Evolutionary conservation across 2,797 vertebrate species (phyloP).

Genomic region (Neosilurus mollespiculum): DNA sequence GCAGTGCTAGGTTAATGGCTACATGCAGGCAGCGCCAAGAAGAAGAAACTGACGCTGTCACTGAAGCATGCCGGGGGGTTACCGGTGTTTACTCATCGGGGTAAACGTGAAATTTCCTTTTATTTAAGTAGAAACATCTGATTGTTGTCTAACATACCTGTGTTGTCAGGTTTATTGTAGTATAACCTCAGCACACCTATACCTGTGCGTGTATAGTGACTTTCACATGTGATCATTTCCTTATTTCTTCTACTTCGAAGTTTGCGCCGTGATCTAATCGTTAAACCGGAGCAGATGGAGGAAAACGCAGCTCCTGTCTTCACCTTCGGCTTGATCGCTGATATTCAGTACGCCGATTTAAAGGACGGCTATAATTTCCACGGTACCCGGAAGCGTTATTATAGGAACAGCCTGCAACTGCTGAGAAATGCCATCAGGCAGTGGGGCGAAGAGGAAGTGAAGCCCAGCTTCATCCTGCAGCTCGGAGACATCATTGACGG

Average conservation of each 20-base stretch:
- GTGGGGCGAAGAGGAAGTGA: conserved; percentile 70
- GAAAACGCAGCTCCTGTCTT: conserved; percentile 66
- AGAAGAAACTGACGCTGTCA: neutral
- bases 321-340: conserved; percentile 85
- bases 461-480: conserved; percentile 82
- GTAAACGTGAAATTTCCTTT: neutral
- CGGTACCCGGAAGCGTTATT: conserved; percentile 74
- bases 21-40: neutral
- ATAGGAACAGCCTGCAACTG: conserved; percentile 79
- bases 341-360: conserved; percentile 88
- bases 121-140: neutral
- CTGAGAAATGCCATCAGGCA: conserved; percentile 70
- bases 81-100: neutral
- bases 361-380: conserved; percentile 82
- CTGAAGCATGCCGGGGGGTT: neutral
- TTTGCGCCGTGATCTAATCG: neutral
- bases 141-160: neutral
- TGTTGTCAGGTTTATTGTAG: too few relatives aligned
- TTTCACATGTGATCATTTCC: neutral
- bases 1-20: neutral
- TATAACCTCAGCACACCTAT: too few relatives aligned
- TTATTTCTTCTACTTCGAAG: neutral
- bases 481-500: conserved; percentile 92
- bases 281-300: conserved; percentile 1
- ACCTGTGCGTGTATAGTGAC: too few relatives aligned